Evolutionary conservation across 1,140 invertebrate species (phyloP).

Genomic region (Megalopta genalis): DNA sequence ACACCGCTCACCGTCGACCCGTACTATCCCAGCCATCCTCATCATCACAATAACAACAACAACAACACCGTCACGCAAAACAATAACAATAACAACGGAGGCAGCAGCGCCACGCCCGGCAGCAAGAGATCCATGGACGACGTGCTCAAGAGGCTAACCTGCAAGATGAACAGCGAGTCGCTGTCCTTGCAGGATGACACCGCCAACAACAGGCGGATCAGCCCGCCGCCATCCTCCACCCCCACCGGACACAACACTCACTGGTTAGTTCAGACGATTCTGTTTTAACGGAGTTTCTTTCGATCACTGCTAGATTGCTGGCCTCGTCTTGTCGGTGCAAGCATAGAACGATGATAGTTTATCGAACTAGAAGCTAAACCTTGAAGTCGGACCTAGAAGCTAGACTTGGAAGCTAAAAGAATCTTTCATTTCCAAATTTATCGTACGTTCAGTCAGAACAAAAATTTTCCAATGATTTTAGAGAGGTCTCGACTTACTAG

Average conservation of each 20-base stretch:
- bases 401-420: no score
- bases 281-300: neutral
- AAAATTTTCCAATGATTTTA: no score
- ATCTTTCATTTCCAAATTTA: no score
- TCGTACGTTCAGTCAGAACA: no score
- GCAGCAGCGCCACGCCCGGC: conserved; percentile 59
- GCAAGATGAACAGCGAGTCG: conserved; percentile 85
- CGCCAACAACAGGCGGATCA: conserved; percentile 75
- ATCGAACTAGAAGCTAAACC: no score
- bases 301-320: no score
- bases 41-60: conserved; percentile 81
- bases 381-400: no score
- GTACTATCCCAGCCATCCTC: conserved; percentile 75
- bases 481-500: no score
- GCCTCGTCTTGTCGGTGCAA: no score
- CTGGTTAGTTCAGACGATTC: conserved; percentile 65
- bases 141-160: conserved; percentile 90
- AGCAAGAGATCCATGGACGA: conserved; percentile 91
- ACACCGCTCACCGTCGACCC: conserved; percentile 79
- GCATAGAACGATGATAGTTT: no score
- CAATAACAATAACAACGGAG: conserved; percentile 76
- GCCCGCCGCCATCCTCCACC: conserved; percentile 84
- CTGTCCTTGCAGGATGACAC: conserved; percentile 73
- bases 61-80: conserved; percentile 79
- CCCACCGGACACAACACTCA: conserved; percentile 78